Evolutionary conservation across 2,888 invertebrate species (phyloP), one percentile per base, ranked within the genome.

Genomic region (Philaethria dido): DNA sequence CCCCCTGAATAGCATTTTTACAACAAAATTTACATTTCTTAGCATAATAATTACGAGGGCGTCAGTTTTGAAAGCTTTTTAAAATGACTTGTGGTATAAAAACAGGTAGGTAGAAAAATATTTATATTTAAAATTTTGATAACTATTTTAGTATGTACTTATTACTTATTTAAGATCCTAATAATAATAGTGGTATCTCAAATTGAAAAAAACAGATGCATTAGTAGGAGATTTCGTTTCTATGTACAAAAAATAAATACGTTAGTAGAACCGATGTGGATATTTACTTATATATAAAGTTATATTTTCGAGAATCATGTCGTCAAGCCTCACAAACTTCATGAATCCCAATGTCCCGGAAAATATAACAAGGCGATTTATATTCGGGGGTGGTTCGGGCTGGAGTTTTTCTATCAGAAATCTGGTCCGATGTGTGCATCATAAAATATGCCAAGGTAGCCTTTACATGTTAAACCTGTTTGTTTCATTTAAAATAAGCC

Each of bases 361-460:
- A 92, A 92, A 92, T 91, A 89, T 92, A 92, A 92, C 85, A 86
- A 92, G 91, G 83, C 87, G 86, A 92, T 92, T 92, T 92, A 91
- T 92, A 92, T 92, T 88, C 92, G 82, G 80, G 83, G 80, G 82
- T 75, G 83, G 88, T 84, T 78, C 77, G 82, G 83, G 81, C 81
- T 78, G 78, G 78, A 81, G 81, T 85, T 89, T 89, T 90, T 91
- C 91, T 89, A 91, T 90, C 87, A 86, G 80, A 82, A 87, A 87
- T 87, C 88, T 87, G 85, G 81, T 79, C 75, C 77, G 81, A 78
- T 83, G 79, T 72, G 76, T 76, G 78, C 76, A 79, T 76, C 75
- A 76, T 78, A 78, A 80, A 78, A 78, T 68, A 69, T 63, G 61
- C 45, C 45, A 59, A 69, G 66, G 64, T 71, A 59, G 62, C 36